A percentile compares a stretch with the other conserved stretches of the same genome.
Evolutionary conservation across 2,888 invertebrate genomes (phyloP).

Genomic region (Listrodromus nycthemerus): DNA sequence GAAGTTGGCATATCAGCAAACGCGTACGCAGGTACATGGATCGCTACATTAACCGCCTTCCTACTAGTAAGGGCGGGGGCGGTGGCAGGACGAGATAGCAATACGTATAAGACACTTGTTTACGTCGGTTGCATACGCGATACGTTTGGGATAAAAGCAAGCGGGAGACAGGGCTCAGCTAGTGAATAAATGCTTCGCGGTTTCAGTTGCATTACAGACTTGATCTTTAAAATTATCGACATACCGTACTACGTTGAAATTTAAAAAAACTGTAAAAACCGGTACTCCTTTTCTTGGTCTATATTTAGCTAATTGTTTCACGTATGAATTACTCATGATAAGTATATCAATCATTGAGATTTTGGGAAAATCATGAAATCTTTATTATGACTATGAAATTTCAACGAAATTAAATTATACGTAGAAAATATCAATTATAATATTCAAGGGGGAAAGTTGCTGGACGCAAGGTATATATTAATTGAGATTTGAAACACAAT

Average conservation of each 20-base stretch:
- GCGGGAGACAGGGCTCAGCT: conserved; percentile 5
- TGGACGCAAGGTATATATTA: too few relatives aligned
- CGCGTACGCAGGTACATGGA: conserved; percentile 2
- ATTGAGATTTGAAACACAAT: too few relatives aligned
- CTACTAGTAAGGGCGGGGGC: not conserved
- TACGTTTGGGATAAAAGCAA: not conserved
- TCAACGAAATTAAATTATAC: too few relatives aligned
- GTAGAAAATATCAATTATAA: too few relatives aligned
- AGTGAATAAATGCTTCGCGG: not conserved
- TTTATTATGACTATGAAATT: not conserved
- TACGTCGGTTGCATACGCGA: conserved; percentile 36
- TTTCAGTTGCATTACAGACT: not conserved
- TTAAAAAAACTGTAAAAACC: not conserved
- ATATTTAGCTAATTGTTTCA: not conserved
- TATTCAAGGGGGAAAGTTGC: too few relatives aligned
- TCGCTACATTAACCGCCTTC: conserved; percentile 3
- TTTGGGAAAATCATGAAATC: not conserved
- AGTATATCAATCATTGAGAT: not conserved
- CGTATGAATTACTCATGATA: not conserved
- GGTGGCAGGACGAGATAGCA: not conserved
- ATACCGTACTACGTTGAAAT: not conserved
- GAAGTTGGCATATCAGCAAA: conserved; percentile 22
- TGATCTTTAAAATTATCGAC: not conserved
- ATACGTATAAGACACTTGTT: conserved; percentile 25
- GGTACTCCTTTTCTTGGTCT: not conserved